Percentiles rank a stretch among this genome's conserved stretches.
These are phyloP conservation scores for Eurytoma adleriae DNA, from an alignment of 2,888 invertebrate genomes.

Conservation along the genomic window DNA sequence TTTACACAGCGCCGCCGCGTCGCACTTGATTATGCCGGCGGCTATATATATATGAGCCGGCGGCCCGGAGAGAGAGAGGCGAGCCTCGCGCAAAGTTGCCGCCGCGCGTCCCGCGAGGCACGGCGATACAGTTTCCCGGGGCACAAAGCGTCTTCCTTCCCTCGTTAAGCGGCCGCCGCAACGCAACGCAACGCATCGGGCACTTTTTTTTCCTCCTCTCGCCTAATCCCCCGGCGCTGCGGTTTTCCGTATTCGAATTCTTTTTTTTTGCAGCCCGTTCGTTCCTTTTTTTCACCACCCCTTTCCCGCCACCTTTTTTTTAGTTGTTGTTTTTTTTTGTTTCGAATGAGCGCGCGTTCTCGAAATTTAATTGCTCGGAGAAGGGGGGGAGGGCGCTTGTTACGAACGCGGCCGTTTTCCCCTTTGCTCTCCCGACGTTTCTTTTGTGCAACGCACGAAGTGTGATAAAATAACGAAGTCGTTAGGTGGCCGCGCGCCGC, in stretches of 20 bases:
- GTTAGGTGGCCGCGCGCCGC: slow-evolving; percentile 21
- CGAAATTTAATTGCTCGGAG: slow-evolving; percentile 29
- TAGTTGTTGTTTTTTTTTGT: no score
- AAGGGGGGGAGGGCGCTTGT: background rate
- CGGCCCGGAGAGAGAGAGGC: no score
- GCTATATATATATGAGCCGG: no score
- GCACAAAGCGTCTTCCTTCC: slow-evolving; percentile 8
- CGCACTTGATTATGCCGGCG: slow-evolving; percentile 42
- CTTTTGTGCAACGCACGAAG: slow-evolving; percentile 24
- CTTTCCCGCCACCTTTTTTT: no score
- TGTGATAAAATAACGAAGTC: slow-evolving; percentile 53
- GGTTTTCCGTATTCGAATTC: background rate
- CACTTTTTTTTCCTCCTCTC: background rate
- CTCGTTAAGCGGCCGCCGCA: slow-evolving; percentile 20
- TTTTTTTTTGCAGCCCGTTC: background rate
- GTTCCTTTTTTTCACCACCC: background rate
- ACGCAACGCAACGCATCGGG: background rate
- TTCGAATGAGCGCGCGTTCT: background rate
- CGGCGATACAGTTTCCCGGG: background rate
- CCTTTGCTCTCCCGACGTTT: background rate
- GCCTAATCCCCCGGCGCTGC: background rate
- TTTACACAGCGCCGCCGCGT: slow-evolving; percentile 2
- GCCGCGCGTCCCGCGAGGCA: background rate
- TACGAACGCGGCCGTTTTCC: background rate
- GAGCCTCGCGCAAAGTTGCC: slow-evolving; percentile 1